These are phyloP conservation scores for Phengaris arion DNA, from an alignment of 2,888 invertebrate species.

Conservation along the genomic window DNA sequence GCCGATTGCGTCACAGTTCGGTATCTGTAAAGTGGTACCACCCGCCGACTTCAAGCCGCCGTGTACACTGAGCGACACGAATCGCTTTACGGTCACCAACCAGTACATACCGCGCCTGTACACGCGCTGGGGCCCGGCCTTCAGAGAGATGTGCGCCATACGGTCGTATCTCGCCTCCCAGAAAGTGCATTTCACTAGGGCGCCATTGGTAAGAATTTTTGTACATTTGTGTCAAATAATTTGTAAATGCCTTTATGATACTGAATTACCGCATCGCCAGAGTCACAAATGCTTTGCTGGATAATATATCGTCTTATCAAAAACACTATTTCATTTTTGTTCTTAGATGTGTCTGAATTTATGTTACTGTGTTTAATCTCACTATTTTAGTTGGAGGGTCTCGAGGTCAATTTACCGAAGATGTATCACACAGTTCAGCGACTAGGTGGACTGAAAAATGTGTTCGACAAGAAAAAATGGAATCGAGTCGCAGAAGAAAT, in stretches of 20 bases:
- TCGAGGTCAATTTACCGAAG: constrained; percentile 93
- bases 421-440: constrained; percentile 91
- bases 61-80: constrained; percentile 90
- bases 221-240: not conserved
- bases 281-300: too few relatives aligned
- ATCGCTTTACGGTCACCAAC: constrained; percentile 92
- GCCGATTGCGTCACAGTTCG: constrained; percentile 87
- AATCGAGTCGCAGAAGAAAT: constrained; percentile 92
- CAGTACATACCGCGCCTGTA: constrained; percentile 94
- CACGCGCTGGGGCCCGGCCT: constrained; percentile 93
- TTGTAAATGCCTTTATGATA: not conserved
- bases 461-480: constrained; percentile 94
- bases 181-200: constrained; percentile 85
- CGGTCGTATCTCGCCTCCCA: constrained; percentile 88
- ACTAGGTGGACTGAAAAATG: constrained; percentile 90
- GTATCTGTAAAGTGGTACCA: constrained; percentile 93
- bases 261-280: too few relatives aligned
- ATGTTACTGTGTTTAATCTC: not conserved
- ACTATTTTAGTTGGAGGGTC: constrained; percentile 86
- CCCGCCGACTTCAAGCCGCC: constrained; percentile 86
- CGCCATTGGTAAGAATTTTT: constrained; percentile 84
- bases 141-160: constrained; percentile 91
- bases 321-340: too few relatives aligned
- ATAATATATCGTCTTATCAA: not conserved
- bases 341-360: too few relatives aligned